Conservation (phyloP, 2,113 vertebrate species). For the Motacilla alba region DNA sequence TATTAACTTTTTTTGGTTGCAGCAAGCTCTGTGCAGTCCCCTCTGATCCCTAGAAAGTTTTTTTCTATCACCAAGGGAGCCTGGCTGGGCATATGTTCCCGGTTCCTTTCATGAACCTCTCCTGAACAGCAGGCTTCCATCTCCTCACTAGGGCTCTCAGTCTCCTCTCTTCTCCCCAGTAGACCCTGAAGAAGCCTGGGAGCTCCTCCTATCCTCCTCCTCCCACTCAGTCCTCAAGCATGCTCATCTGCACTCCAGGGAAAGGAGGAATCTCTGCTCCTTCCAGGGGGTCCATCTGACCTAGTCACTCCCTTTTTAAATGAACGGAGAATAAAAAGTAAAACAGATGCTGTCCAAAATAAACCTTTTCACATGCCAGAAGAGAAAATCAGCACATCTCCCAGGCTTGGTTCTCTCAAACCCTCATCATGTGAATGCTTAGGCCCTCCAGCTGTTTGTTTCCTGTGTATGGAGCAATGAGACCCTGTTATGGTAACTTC, state of each 20-base stretch:
- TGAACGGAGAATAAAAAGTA: constrained; percentile 31
- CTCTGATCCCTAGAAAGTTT: constrained; percentile 5
- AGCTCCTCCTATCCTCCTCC: constrained; percentile 19
- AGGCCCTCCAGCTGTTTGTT: constrained; percentile 55
- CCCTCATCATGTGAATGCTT: background rate
- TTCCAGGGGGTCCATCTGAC: constrained; percentile 59
- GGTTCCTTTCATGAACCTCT: background rate
- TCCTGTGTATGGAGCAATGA: constrained; percentile 1
- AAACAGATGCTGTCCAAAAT: constrained; percentile 62
- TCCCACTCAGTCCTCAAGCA: constrained; percentile 33
- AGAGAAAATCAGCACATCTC: constrained; percentile 48
- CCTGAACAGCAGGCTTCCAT: constrained; percentile 48
- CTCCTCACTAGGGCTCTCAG: background rate
- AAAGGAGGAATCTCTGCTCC: constrained; percentile 52
- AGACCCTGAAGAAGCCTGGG: background rate
- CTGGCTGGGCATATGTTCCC: background rate
- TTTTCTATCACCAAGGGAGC: background rate
- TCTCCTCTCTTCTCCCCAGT: background rate
- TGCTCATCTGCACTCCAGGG: constrained; percentile 65
- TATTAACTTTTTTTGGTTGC: background rate
- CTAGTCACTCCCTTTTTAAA: constrained; percentile 55
- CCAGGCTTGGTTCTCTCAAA: constrained; percentile 33
- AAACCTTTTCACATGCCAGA: constrained; percentile 54
- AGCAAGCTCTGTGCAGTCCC: background rate
- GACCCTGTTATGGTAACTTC: constrained; percentile 26